phyloP scores from a whole-genome alignment of 2,113 vertebrate species.

The Phylloscopus whistleri region DNA sequence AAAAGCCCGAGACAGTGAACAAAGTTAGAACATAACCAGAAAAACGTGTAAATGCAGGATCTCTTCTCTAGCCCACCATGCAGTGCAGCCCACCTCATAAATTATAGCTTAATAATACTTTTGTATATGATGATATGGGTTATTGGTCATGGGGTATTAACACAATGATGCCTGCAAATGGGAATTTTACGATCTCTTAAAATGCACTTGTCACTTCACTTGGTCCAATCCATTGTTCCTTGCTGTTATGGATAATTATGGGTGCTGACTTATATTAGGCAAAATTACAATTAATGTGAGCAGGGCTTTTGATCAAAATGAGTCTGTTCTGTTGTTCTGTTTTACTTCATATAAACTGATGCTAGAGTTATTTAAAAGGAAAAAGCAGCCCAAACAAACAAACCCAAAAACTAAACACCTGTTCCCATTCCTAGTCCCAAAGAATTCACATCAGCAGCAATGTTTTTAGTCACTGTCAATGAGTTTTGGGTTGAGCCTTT shows the following conservation, averaged over 20 bases:
- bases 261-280: background rate
- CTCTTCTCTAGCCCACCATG: background rate
- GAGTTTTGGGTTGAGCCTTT: background rate
- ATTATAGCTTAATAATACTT: slow-evolving; percentile 19
- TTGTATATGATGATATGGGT: background rate
- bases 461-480: background rate
- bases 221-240: slow-evolving; percentile 1
- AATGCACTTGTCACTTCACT: slow-evolving; percentile 8
- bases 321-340: background rate
- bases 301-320: background rate
- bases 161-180: slow-evolving; percentile 24
- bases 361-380: background rate
- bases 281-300: background rate
- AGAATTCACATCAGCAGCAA: background rate
- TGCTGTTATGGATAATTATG: slow-evolving; percentile 9
- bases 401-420: background rate
- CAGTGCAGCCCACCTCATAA: background rate
- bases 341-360: background rate
- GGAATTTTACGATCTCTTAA: slow-evolving; percentile 40
- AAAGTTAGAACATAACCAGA: background rate
- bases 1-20: background rate
- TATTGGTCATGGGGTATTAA: slow-evolving; percentile 42
- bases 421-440: background rate
- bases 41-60: background rate
- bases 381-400: background rate